phyloP scores from a whole-genome alignment of 2,113 vertebrate species.

The Sula dactylatra region DNA sequence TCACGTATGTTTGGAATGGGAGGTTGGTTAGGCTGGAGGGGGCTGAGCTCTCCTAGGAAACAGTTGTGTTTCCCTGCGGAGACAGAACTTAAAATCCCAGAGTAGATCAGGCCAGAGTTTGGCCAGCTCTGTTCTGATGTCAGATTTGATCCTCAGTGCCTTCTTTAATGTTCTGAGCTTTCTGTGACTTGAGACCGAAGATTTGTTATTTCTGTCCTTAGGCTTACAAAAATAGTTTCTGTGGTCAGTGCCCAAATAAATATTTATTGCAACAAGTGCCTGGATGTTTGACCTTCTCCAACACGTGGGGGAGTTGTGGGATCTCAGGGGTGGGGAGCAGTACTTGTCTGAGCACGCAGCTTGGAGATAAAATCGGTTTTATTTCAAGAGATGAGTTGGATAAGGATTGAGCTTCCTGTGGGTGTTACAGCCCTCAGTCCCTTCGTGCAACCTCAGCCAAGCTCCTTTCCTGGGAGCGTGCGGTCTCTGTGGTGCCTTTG shows the following conservation, averaged over 20 bases:
- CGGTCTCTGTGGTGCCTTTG: background rate
- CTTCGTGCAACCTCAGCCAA: background rate
- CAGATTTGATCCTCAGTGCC: background rate
- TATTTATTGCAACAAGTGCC: background rate
- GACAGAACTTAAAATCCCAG: background rate
- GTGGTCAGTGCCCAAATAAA: background rate
- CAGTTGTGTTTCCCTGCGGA: background rate
- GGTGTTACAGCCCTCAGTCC: fast-evolving
- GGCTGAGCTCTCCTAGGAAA: background rate
- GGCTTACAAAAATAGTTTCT: background rate
- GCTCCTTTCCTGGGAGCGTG: background rate
- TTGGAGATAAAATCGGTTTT: background rate
- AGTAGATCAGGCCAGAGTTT: background rate
- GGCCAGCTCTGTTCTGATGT: background rate
- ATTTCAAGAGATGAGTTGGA: background rate
- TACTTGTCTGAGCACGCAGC: background rate
- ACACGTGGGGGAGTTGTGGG: background rate
- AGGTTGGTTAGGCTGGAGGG: background rate
- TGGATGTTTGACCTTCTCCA: background rate
- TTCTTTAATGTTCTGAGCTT: background rate
- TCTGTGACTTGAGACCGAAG: background rate
- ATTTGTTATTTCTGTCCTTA: background rate
- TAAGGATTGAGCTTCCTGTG: background rate
- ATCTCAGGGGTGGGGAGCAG: background rate
- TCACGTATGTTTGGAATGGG: background rate